Conservation (phyloP, 2,113 vertebrate species). For the Platichthys flesus region DNA sequence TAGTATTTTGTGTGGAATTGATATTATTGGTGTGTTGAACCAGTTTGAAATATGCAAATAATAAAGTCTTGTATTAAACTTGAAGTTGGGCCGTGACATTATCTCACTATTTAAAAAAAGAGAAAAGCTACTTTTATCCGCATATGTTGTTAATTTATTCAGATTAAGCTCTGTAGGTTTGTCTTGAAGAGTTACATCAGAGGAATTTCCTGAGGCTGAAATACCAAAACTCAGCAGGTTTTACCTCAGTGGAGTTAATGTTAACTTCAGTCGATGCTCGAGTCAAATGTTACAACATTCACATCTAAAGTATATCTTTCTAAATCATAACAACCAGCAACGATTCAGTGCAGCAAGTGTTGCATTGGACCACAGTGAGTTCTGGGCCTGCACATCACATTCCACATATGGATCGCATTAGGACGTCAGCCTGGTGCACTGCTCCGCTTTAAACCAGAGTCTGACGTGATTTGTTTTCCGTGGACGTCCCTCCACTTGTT, state of each 20-base stretch:
- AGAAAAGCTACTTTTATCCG: not conserved
- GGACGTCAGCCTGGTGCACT: constrained; percentile 42
- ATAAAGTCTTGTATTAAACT: constrained; percentile 80
- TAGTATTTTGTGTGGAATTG: constrained; percentile 57
- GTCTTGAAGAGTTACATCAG: not conserved
- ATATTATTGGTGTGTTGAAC: constrained; percentile 59
- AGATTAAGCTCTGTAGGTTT: not conserved
- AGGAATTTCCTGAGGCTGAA: not conserved
- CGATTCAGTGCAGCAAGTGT: constrained; percentile 50
- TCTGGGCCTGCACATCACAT: constrained; percentile 69
- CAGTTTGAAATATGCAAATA: constrained; percentile 80
- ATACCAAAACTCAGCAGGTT: no score
- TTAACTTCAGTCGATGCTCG: not conserved
- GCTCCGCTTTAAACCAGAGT: constrained; percentile 44
- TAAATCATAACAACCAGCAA: constrained; percentile 12
- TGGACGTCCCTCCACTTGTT: not conserved
- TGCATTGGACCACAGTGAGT: constrained; percentile 60
- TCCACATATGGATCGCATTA: constrained; percentile 84
- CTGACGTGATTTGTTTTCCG: not conserved
- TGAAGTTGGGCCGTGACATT: not conserved
- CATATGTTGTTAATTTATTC: not conserved
- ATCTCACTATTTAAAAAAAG: not conserved
- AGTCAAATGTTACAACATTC: not conserved
- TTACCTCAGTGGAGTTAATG: no score
- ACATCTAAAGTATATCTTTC: not conserved